These are phyloP conservation scores for Mythimna albipuncta DNA, from an alignment of 2,888 invertebrate species.

Conservation along the genomic window DNA sequence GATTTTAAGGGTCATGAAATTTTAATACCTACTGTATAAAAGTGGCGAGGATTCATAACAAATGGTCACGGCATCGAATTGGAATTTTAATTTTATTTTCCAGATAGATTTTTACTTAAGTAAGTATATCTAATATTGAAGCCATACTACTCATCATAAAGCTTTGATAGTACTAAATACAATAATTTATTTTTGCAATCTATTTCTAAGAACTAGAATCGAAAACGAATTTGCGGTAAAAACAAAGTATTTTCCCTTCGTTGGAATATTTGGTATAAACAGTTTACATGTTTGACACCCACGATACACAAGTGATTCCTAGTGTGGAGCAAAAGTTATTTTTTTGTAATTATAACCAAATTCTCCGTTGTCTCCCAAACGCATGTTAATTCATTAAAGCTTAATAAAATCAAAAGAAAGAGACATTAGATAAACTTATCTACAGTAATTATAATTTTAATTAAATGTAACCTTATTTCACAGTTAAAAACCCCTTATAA, in stretches of 20 bases:
- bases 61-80: background rate
- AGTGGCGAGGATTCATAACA: background rate
- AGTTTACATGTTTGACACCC: no score
- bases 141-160: background rate
- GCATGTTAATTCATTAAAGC: background rate
- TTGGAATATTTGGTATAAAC: no score
- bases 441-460: no score
- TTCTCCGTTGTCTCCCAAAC: no score
- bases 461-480: background rate
- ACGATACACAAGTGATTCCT: no score
- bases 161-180: background rate
- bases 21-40: conserved; percentile 27
- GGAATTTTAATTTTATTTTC: background rate
- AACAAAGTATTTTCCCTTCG: background rate
- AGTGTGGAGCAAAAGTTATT: no score
- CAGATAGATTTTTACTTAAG: background rate
- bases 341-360: no score
- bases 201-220: background rate
- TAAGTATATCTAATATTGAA: background rate
- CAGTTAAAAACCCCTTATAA: background rate
- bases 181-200: no score
- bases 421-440: background rate
- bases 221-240: background rate
- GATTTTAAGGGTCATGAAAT: conserved; percentile 43
- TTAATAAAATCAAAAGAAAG: background rate